Evolutionary conservation across 2,113 vertebrate species (phyloP), one percentile per base, ranked within the genome.

Genomic region (Hydrolagus affinis): DNA sequence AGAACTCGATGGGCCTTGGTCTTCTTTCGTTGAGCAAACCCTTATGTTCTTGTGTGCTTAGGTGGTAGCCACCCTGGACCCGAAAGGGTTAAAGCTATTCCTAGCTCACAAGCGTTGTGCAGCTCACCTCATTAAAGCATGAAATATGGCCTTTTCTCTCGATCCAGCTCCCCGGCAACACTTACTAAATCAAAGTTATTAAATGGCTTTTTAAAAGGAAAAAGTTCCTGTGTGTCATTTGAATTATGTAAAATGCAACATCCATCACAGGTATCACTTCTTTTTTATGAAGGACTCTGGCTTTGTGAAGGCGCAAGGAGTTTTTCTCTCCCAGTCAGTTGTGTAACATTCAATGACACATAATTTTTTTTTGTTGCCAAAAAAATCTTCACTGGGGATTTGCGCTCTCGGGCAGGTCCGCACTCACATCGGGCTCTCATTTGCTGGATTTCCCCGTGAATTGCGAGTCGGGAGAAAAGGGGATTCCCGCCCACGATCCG

Each of bases 141-240:
- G 62, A 68, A 30, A 11, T 75, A 56, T 75, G 73, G 73, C 32
- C 14, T 83, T 83, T 66, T 60, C 15, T 83, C 28, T 68, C 64
- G 30, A 10, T 68, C 62, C 28, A 19, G 28, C 15, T 66, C 28
- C 32, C 32, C 17, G 32, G 88, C 89, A 90, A 88, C 91, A 90
- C 88, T 19, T 88, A 88, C 90, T 90, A 92, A 92, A 93, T 92
- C 92, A 90, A 87, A 89, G 89, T 88, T 89, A 90, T 91, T 88
- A 88, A 91, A 90, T 89, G 80, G 89, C 88, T 90, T 88, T 68
- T 88, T 89, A 90, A 91, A 91, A 92, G 88, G 32, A 30, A 14
- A 85, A 15, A 56, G 87, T 86, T 90, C 89, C 91, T 88, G 90
- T 90, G 91, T 90, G 90, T 77, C 89, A 89, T 90, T 89, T 89